Percentiles rank a stretch among this genome's conserved stretches.
These are phyloP conservation scores for Mallateleia sp. DNA, from an alignment of 2,888 invertebrate species.

Conservation along the genomic window DNA sequence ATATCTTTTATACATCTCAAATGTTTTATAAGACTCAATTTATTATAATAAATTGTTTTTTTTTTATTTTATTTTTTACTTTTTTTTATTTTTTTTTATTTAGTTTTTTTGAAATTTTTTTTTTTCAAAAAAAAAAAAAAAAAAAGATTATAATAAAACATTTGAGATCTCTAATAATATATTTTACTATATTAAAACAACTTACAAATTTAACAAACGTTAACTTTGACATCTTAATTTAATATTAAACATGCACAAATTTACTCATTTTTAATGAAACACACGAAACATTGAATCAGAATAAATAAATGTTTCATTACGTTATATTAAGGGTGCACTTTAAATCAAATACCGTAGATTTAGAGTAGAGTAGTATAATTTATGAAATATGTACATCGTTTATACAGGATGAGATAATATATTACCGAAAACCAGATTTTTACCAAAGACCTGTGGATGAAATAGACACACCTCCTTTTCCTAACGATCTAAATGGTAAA, in stretches of 20 bases:
- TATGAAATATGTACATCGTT: slow-evolving; percentile 56
- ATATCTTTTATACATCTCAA: too few relatives aligned
- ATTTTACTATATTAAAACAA: too few relatives aligned
- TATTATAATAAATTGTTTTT: too few relatives aligned
- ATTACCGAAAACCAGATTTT: slow-evolving; percentile 86
- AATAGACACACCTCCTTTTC: slow-evolving; percentile 87
- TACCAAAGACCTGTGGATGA: slow-evolving; percentile 87
- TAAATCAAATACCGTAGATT: slow-evolving; percentile 21
- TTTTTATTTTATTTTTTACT: too few relatives aligned
- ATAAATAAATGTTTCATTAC: slow-evolving; percentile 69
- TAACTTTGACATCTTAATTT: too few relatives aligned
- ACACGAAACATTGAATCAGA: slow-evolving; percentile 43
- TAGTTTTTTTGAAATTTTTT: too few relatives aligned
- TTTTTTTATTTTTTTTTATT: too few relatives aligned
- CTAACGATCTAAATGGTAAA: slow-evolving; percentile 81
- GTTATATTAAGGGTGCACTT: slow-evolving; percentile 45
- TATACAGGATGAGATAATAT: slow-evolving; percentile 78
- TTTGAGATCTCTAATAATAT: too few relatives aligned
- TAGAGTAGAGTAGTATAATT: slow-evolving; percentile 33
- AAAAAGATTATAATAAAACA: too few relatives aligned
- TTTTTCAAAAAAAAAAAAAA: too few relatives aligned
- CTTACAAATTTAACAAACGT: too few relatives aligned
- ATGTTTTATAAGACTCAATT: too few relatives aligned
- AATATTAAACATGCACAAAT: background rate
- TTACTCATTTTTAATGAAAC: slow-evolving; percentile 4